Evolutionary conservation across 2,888 invertebrate genomes (phyloP), one percentile per base, ranked within the genome.

Genomic region (Bombylius major): DNA sequence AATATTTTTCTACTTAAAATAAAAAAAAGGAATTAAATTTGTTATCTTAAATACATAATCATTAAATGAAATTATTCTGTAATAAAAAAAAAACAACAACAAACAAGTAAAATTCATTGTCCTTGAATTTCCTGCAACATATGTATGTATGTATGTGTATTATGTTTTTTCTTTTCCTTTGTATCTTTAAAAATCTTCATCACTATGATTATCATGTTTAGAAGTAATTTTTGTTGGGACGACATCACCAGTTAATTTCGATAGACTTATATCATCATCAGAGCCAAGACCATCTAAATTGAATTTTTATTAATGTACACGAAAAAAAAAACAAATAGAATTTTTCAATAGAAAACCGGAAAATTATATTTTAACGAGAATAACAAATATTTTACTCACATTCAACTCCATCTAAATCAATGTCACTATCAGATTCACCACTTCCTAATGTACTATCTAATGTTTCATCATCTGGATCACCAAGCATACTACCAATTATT

Each of bases 211-310:
- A 47, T 73, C 72, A 51, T 56, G 50, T 14, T 59, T 59, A 5
- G 23, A 33, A 23, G n/a, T 31, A 12, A 72, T 67, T 34, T 72
- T 67, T 54, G 69, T 47, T 9, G 69, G 66, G 46, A 68, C 56
- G 46, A 68, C 56, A 55, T 70, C 69, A 4, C 68, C 69, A n/a
- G 71, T 68, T 12, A 74, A 63, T 58, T 72, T 74, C 4, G 71
- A 70, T 55, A 74, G 66, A 58, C 70, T 72, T 12, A 72, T 69
- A 56, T 73, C 72, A 31, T 74, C 72, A 51, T 71, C 71, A 4
- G 72, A 71, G 56, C 70, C 67, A 5, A 72, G 62, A 57, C 70
- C 71, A 63, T 70, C 73, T 73, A 8, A 36, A 11, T 42, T 42
- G 39, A 11, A 11, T 36, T 6, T 36, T 6, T 36, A 36, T 36